These are phyloP conservation scores for Dynastes hyllus DNA, from an alignment of 2,888 invertebrate species.

Conservation along the genomic window DNA sequence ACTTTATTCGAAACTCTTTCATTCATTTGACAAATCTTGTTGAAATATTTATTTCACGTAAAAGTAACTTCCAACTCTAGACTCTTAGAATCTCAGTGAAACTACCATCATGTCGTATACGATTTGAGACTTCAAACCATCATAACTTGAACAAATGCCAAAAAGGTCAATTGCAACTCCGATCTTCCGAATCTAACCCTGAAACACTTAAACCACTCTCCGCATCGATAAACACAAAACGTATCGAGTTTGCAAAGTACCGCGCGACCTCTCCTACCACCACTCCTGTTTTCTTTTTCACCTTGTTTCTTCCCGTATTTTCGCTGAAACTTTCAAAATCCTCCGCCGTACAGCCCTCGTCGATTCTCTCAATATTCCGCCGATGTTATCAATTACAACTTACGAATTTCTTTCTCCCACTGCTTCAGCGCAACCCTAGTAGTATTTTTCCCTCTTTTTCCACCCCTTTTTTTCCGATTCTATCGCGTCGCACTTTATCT, in stretches of 20 bases:
- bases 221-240: background rate
- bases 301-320: background rate
- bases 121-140: too few relatives aligned
- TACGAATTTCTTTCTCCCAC: background rate
- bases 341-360: background rate
- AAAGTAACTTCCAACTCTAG: too few relatives aligned
- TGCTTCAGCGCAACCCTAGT: background rate
- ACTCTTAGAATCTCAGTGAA: too few relatives aligned
- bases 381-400: conserved; percentile 39
- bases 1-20: too few relatives aligned
- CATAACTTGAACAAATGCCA: too few relatives aligned
- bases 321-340: background rate
- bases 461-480: background rate
- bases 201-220: too few relatives aligned
- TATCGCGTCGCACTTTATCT: background rate
- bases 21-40: too few relatives aligned
- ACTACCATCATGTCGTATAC: too few relatives aligned
- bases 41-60: too few relatives aligned
- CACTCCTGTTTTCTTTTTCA: background rate
- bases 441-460: background rate
- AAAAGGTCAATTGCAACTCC: too few relatives aligned
- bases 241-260: background rate
- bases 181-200: too few relatives aligned
- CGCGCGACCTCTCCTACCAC: background rate
- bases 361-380: conserved; percentile 17